Evolutionary conservation across 2,888 invertebrate genomes (phyloP).

Genomic region (Latheticus oryzae): DNA sequence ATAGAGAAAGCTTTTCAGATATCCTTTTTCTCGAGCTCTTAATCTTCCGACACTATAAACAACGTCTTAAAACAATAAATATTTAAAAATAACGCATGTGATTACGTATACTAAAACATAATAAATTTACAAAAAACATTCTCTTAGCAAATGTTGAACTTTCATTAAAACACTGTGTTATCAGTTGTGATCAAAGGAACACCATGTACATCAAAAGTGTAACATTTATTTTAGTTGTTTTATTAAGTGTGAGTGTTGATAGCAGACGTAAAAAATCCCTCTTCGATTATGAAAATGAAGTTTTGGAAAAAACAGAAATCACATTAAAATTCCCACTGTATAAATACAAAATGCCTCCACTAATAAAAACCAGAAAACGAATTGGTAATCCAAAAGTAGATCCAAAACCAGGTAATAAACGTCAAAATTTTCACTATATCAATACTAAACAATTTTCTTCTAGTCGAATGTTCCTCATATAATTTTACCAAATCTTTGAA

Average conservation of each 20-base stretch:
- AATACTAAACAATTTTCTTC: too few species aligned
- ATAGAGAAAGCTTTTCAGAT: constrained; percentile 10
- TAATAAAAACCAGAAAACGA: constrained; percentile 22
- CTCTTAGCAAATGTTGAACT: too few species aligned
- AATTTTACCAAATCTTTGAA: constrained; percentile 43
- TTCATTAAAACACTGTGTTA: constrained; percentile 21
- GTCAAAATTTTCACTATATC: background rate
- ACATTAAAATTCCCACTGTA: constrained; percentile 29
- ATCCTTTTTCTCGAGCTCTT: constrained; percentile 12
- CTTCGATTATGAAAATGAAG: constrained; percentile 31
- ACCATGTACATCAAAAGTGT: constrained; percentile 7
- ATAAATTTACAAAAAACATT: constrained; percentile 24
- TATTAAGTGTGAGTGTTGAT: constrained; percentile 7
- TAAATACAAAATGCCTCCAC: constrained; percentile 35
- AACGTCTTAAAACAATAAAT: constrained; percentile 31
- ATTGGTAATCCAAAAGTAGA: constrained; percentile 17
- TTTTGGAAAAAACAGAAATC: constrained; percentile 38
- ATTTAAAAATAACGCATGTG: constrained; percentile 37
- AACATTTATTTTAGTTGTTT: constrained; percentile 10
- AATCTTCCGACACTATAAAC: constrained; percentile 26
- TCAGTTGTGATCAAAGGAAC: constrained; percentile 17
- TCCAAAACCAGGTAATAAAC: constrained; percentile 25
- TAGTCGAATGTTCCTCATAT: constrained; percentile 44
- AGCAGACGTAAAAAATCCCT: constrained; percentile 7
- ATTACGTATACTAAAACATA: constrained; percentile 28